phyloP scores from a whole-genome alignment of 2,797 vertebrate genomes.

The Cryptoblepharus egeriae region DNA sequence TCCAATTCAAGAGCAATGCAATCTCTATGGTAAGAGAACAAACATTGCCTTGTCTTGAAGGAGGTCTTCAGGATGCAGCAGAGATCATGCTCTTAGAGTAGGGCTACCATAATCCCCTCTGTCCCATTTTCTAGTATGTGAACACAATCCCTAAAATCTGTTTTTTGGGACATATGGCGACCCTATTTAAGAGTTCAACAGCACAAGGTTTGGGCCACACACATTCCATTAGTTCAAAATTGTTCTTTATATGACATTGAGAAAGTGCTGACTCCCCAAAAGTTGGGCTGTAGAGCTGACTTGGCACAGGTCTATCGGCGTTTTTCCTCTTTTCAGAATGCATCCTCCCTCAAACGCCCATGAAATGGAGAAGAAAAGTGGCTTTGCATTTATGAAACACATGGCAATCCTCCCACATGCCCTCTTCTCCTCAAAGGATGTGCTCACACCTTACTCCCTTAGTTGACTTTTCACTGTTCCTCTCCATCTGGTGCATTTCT shows the following conservation, averaged over 20 bases:
- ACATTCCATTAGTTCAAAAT: not conserved
- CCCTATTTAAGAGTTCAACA: not conserved
- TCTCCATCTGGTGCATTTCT: constrained; percentile 48
- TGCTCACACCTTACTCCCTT: not conserved
- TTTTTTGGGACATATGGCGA: no score
- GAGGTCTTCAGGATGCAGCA: no score
- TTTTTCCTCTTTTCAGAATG: rapidly evolving
- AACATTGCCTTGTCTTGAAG: no score
- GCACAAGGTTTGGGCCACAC: not conserved
- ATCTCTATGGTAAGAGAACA: no score
- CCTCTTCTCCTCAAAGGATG: constrained; percentile 45
- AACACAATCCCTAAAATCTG: no score
- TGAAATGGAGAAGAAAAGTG: not conserved
- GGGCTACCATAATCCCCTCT: no score
- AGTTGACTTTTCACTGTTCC: not conserved
- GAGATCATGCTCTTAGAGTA: no score
- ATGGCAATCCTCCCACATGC: constrained; percentile 39
- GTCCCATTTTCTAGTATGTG: no score
- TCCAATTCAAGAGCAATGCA: no score
- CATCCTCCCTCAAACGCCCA: not conserved
- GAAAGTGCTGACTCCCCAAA: constrained; percentile 4
- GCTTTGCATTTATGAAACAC: not conserved
- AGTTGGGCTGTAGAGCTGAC: not conserved
- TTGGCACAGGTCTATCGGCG: not conserved
- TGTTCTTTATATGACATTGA: constrained; percentile 12